phyloP scores from a whole-genome alignment of 2,113 vertebrate genomes.

The Phylloscopus whistleri region DNA sequence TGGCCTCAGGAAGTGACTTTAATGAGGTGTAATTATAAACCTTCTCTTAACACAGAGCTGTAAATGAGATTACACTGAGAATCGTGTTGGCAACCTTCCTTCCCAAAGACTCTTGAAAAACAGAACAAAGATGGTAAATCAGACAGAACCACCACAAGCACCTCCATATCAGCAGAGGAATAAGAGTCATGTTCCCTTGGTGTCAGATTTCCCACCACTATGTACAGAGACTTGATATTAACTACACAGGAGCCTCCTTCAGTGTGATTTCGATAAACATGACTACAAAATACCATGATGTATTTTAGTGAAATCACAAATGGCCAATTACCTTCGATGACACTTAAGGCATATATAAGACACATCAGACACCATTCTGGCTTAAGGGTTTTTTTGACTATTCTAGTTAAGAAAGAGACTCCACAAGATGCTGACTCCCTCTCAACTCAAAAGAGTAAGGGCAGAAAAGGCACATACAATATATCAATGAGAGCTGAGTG shows the following conservation, averaged over 20 bases:
- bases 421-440: accelerated
- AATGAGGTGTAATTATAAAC: neutral
- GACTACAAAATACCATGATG: neutral
- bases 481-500: neutral
- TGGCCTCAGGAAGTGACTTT: neutral
- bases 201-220: neutral
- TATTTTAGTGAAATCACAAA: neutral
- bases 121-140: neutral
- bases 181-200: accelerated
- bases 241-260: neutral
- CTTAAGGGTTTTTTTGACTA: neutral
- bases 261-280: neutral
- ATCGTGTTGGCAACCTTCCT: neutral
- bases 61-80: neutral
- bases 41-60: neutral
- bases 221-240: neutral
- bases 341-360: neutral
- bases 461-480: neutral
- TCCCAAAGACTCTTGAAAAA: neutral
- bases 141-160: neutral
- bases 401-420: neutral
- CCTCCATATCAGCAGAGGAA: neutral
- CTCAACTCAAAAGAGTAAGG: neutral
- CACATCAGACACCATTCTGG: neutral
- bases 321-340: neutral